Conservation (phyloP, 2,888 invertebrate genomes). For the Tortricodes alternella region DNA sequence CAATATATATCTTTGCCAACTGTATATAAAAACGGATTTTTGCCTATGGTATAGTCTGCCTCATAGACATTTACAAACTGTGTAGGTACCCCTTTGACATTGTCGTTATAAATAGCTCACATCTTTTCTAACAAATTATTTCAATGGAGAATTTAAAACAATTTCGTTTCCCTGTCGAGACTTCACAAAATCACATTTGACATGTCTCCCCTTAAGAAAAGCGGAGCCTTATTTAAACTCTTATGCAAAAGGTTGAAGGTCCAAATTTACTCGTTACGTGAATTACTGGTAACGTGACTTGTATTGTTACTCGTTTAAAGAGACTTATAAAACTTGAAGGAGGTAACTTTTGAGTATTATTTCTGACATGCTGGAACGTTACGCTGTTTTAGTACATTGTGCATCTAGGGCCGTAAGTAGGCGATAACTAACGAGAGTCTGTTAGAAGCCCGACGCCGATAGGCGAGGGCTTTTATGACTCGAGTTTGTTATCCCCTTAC, state of each 20-base stretch:
- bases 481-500: too few species aligned
- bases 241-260: neutral
- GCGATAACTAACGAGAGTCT: too few species aligned
- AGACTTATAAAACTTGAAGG: conserved; percentile 10
- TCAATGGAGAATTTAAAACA: conserved; percentile 25
- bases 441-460: too few species aligned
- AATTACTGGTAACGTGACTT: neutral
- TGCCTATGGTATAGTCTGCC: too few species aligned
- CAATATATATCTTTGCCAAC: too few species aligned
- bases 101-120: neutral
- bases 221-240: neutral
- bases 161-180: conserved; percentile 21
- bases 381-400: neutral
- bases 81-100: neutral
- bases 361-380: neutral
- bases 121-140: neutral
- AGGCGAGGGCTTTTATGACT: too few species aligned
- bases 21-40: too few species aligned
- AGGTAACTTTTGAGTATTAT: neutral
- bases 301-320: neutral
- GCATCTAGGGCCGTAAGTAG: too few species aligned
- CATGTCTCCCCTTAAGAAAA: neutral
- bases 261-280: neutral
- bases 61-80: too few species aligned
- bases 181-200: conserved; percentile 22